Evolutionary conservation across 2,797 vertebrate genomes (phyloP).

Genomic region (Micromesistius poutassou): DNA sequence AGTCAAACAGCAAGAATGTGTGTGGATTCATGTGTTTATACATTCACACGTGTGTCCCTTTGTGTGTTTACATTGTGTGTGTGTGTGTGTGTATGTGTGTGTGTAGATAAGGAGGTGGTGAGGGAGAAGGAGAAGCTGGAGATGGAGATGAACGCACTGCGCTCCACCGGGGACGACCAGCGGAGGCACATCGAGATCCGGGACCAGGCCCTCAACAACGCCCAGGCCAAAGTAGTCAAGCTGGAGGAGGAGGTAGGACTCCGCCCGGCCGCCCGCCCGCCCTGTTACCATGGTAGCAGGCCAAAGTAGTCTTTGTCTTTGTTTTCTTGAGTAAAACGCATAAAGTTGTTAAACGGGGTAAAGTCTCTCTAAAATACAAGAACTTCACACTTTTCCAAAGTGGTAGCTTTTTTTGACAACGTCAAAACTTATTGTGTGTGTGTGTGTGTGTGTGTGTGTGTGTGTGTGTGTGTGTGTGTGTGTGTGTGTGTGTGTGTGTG

Average conservation of each 20-base stretch:
- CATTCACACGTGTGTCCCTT: background rate
- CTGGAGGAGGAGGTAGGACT: slow-evolving; percentile 92
- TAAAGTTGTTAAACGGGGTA: no score
- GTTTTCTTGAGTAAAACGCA: no score
- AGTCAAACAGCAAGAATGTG: background rate
- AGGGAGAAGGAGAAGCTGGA: slow-evolving; percentile 96
- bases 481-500: no score
- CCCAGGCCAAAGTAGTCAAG: slow-evolving; percentile 97
- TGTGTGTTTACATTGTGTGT: background rate
- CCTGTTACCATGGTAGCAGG: no score
- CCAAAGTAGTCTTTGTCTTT: no score
- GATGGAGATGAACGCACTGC: slow-evolving; percentile 84
- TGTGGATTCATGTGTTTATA: background rate
- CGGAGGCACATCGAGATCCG: slow-evolving; percentile 96
- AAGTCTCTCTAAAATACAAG: no score
- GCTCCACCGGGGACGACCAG: slow-evolving; percentile 93
- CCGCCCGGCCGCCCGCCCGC: no score
- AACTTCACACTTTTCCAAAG: no score
- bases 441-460: background rate
- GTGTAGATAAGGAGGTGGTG: slow-evolving; percentile 88
- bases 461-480: no score
- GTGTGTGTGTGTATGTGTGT: slow-evolving; percentile 11
- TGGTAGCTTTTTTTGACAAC: no score
- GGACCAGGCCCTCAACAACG: slow-evolving; percentile 95
- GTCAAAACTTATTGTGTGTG: background rate